Evolutionary conservation across 2,888 invertebrate genomes (phyloP), one percentile per base, ranked within the genome.

Genomic region (Tenthredo mesomela): DNA sequence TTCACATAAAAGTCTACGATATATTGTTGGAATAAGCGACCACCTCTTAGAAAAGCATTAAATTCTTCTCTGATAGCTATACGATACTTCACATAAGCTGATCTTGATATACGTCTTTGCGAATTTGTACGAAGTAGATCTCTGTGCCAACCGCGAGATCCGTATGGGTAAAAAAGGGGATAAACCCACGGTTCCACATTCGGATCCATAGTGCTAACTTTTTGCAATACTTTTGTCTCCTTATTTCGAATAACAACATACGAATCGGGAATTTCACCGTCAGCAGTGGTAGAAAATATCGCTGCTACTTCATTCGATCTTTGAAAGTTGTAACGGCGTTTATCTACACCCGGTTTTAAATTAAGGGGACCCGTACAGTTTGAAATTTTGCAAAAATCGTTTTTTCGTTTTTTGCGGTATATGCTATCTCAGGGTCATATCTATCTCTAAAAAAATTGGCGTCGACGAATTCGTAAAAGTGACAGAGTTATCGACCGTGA

Each of bases 1-100:
- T 70, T 70, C 29, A 70, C 70, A 7, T 70, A 70, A 29, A 37
- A 70, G 70, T 70, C 70, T 6, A 70, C 70, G 15, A 50, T 18
- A 50, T 50, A 50, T 50, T 50, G 50, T 50, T 50, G 50, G 18
- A 50, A 50, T n/a, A 50, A n/a, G 18, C 50, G 50, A 50, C 50
- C 18, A 18, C 18, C 50, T 50, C 50, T 18, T 18, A 50, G 6
- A 50, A 50, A 50, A 18, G 50, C 50, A 50, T 50, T 50, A 6
- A 50, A 50, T 50, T 50, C 18, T 18, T 50, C n/a, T 18, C 50
- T 18, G 6, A 50, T 18, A 10, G 50, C 50, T 50, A 50, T 50
- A 15, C 50, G 50, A 50, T 50, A 50, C 6, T 50, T 50, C 6
- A 50, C 50, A n/a, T 18, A 50, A 5, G 50, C 50, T 50, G 18